A percentile compares a stretch with the other conserved stretches of the same genome.
Conservation (phyloP, 2,113 vertebrate species). For the Platichthys flesus region DNA sequence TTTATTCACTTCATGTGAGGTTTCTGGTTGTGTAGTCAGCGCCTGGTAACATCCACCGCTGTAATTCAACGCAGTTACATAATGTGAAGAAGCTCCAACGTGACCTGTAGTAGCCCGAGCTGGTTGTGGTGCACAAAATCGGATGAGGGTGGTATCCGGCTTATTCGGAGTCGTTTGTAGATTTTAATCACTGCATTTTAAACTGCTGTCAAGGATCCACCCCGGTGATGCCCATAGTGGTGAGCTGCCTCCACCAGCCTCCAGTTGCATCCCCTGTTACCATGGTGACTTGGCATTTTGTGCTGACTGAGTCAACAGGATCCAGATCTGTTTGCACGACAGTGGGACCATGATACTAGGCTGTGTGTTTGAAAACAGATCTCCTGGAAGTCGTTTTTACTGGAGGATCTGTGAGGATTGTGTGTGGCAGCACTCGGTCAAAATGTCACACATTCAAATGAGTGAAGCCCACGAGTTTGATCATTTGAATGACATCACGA, state of each 20-base stretch:
- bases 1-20: constrained; percentile 11
- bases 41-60: constrained; percentile 6
- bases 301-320: constrained; percentile 73
- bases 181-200: constrained; percentile 32
- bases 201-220: constrained; percentile 20
- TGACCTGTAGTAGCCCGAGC: constrained; percentile 51
- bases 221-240: constrained; percentile 7
- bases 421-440: neutral
- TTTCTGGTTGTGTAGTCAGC: constrained; percentile 34
- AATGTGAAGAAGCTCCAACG: constrained; percentile 67
- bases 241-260: constrained; percentile 35
- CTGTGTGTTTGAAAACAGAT: neutral
- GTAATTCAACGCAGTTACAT: constrained; percentile 72
- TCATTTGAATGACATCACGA: constrained; percentile 1
- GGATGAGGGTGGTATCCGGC: constrained; percentile 25
- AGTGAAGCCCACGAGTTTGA: constrained; percentile 1
- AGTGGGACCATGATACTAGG: neutral
- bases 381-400: neutral
- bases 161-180: neutral
- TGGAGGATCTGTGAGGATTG: neutral
- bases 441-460: neutral
- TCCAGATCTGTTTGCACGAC: constrained; percentile 36
- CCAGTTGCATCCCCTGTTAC: constrained; percentile 81
- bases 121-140: constrained; percentile 32
- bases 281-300: constrained; percentile 82